Percentiles rank a stretch among this genome's conserved stretches.
Conservation (phyloP, 2,113 vertebrate genomes). For the Pluvialis apricaria region DNA sequence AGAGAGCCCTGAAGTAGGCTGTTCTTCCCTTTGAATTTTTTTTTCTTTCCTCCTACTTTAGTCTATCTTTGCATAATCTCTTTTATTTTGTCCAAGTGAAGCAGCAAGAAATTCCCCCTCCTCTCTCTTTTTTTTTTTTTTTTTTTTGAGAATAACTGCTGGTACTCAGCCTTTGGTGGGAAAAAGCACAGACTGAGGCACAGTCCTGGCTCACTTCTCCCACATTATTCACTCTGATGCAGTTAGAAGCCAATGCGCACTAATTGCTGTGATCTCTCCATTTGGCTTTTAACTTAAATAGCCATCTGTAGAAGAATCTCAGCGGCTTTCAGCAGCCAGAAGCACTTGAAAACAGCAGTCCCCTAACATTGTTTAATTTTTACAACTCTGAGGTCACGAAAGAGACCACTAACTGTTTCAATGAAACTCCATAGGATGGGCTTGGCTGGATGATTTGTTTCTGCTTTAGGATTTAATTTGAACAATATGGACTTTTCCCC, state of each 20-base stretch:
- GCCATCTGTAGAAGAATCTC: slow-evolving; percentile 28
- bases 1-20: not conserved
- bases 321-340: slow-evolving; percentile 36
- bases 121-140: not conserved
- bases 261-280: slow-evolving; percentile 38
- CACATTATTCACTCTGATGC: slow-evolving; percentile 26
- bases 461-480: slow-evolving; percentile 58
- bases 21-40: slow-evolving; percentile 19
- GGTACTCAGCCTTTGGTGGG: slow-evolving; percentile 4
- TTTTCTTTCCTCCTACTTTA: slow-evolving; percentile 4
- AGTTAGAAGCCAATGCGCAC: slow-evolving; percentile 10
- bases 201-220: slow-evolving; percentile 12
- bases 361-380: slow-evolving; percentile 51
- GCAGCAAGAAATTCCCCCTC: not conserved
- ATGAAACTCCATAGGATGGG: slow-evolving; percentile 47
- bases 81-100: slow-evolving; percentile 47
- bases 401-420: slow-evolving; percentile 55
- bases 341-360: slow-evolving; percentile 49
- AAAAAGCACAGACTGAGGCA: not conserved
- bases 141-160: slow-evolving; percentile 4
- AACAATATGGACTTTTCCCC: slow-evolving; percentile 47
- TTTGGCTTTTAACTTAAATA: slow-evolving; percentile 57
- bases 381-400: slow-evolving; percentile 38
- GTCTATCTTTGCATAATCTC: slow-evolving; percentile 41
- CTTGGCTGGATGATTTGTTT: slow-evolving; percentile 34